A percentile compares a stretch with the other conserved stretches of the same genome.
Evolutionary conservation across 2,797 vertebrate species (phyloP).

Genomic region (Myripristis murdjan): DNA sequence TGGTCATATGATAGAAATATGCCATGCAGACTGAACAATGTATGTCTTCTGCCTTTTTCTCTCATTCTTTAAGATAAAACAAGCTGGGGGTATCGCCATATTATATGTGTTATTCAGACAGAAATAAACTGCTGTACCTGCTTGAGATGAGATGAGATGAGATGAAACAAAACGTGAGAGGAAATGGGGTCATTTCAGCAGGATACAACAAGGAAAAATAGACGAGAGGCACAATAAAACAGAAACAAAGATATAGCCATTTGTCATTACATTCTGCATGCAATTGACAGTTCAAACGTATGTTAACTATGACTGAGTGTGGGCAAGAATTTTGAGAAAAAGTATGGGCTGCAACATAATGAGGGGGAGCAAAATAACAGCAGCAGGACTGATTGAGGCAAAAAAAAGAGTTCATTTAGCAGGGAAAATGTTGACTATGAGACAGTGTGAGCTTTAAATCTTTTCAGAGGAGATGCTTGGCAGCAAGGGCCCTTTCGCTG

Average conservation of each 20-base stretch:
- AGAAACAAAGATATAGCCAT: too few relatives aligned
- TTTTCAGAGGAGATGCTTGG: conserved; percentile 75
- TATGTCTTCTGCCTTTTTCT: background rate
- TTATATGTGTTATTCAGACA: background rate
- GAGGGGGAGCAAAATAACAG: conserved; percentile 9
- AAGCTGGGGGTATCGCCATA: background rate
- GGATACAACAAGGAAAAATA: background rate
- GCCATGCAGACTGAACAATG: background rate
- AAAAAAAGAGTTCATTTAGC: conserved; percentile 56
- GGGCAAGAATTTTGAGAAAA: background rate
- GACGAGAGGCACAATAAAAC: background rate
- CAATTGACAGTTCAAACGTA: background rate
- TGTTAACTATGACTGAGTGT: background rate
- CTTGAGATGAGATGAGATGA: too few relatives aligned
- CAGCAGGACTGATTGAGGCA: conserved; percentile 37
- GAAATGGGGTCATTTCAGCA: background rate
- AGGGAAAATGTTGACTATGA: conserved; percentile 47
- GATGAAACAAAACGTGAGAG: too few relatives aligned
- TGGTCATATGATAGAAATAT: background rate
- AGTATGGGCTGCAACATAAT: conserved; percentile 20
- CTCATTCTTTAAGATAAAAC: background rate
- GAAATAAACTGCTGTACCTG: background rate
- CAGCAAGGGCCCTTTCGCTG: conserved; percentile 68
- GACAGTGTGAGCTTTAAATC: conserved; percentile 65
- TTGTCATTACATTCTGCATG: too few relatives aligned